Base-by-base conservation (phyloP, 2,113 vertebrate species). In the Pachycephala philippinensis region DNA sequence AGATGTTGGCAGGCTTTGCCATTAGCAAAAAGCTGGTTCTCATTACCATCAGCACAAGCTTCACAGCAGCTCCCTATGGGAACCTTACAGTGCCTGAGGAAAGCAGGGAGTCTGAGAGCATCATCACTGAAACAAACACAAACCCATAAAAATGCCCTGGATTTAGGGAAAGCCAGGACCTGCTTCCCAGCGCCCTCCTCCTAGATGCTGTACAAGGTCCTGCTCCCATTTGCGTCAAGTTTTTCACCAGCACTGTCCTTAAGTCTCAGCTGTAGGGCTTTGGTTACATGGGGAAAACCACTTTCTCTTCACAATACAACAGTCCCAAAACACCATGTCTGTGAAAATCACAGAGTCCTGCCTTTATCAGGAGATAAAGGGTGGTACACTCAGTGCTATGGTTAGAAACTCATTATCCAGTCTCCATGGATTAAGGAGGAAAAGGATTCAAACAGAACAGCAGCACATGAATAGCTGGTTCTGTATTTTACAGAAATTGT, bases 281-380 rank as follows among this genome's bases (percentile, higher is more conserved):
- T 56, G 35, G 6, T 57, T 59, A 54, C 7, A 0, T 0, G 1
- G 59, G 37, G 35, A 60, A 39, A 83, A 19, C 6, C 5, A 4
- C 8, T 33, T 75, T 87, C 45, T 65, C 37, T 71, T 56, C 9
- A 1, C 7, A 60, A 40, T 13, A 23, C 1, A 2, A 79, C 19
- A 47, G 31, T n/a, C 28, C 10, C 13, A 47, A 72, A 26, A 0
- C 31, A 71, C 8, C 16, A 31, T 3, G 30, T 27, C 19, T 76
- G 44, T 21, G 30, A 86, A 54, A 78, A 42, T 33, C 35, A 14
- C 17, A 85, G 57, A 70, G 31, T 39, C 12, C 13, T 19, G 21
- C 20, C 50, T 81, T 69, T 20, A 40, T 19, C 64, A 66, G 42
- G 54, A 79, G 39, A n/a, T n/a, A 77, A 70, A 44, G 24, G 9